Evolutionary conservation across 2,888 invertebrate genomes (phyloP).

Genomic region (Drosophila vallismaia): DNA sequence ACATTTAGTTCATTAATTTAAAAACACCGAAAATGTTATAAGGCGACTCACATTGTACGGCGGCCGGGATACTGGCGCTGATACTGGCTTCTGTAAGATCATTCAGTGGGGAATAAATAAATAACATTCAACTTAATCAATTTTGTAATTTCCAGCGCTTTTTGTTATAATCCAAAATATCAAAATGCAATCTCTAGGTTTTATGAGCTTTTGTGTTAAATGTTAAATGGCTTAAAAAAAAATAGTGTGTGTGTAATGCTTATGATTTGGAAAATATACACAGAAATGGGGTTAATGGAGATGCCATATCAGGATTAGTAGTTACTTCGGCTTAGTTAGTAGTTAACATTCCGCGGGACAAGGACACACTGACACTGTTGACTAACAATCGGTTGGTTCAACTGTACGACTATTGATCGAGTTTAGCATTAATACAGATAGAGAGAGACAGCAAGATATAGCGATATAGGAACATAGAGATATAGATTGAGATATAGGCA

Average conservation of each 20-base stretch:
- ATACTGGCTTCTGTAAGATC: conserved; percentile 80
- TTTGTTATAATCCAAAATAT: conserved; percentile 11
- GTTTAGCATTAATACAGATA: conserved; percentile 45
- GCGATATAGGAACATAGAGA: conserved; percentile 45
- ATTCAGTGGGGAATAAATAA: conserved; percentile 36
- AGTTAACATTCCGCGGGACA: conserved; percentile 53
- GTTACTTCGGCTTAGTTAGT: conserved; percentile 53
- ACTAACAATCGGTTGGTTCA: conserved; percentile 54
- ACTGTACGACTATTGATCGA: conserved; percentile 55
- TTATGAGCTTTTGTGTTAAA: conserved; percentile 65
- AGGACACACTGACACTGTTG: conserved; percentile 51
- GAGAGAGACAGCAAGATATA: conserved; percentile 29
- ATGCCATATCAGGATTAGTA: conserved; percentile 63
- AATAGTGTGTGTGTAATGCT: conserved; percentile 21
- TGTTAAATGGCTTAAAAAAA: conserved; percentile 54
- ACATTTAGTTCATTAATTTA: neutral
- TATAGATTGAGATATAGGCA: conserved; percentile 44
- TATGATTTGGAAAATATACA: conserved; percentile 71
- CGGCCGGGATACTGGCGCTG: conserved; percentile 83
- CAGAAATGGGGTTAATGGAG: conserved; percentile 68
- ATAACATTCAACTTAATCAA: conserved; percentile 21
- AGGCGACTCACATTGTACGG: conserved; percentile 83
- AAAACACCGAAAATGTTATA: conserved; percentile 13
- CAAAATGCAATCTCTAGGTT: conserved; percentile 40
- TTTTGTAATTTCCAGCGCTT: conserved; percentile 17